Evolutionary conservation across 2,888 invertebrate species (phyloP), one percentile per base, ranked within the genome.

Genomic region (Leptogaster cylindrica): DNA sequence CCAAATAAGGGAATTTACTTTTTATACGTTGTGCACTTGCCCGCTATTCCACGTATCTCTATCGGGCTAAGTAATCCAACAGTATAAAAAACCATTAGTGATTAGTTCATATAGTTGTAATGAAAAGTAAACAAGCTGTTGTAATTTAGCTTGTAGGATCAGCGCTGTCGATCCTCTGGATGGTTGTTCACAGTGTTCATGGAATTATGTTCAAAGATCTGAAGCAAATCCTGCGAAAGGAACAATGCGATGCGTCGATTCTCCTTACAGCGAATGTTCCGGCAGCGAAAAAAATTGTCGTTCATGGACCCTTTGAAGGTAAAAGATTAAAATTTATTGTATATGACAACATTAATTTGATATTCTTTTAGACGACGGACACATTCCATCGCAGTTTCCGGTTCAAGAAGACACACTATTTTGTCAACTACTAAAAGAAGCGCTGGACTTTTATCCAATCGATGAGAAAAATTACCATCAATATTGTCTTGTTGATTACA

Each of bases 131-230:
- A n/a, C n/a, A n/a, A n/a, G n/a, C n/a, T n/a, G n/a, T n/a, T n/a
- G n/a, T n/a, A n/a, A 67, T 69, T 2, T 31, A 81, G 77, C 87
- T 96, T 48, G 95, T 98, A 70, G 95, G 96, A 5, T 92, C 95
- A 14, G 98, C 98, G 0, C 83, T 99, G 2, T 95, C 97, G 0
- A 88, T 99, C 65, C 83, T 98, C 1, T 98, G 98, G 97, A 95
- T 97, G 92, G 96, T 98, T 20, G 97, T 97, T 0, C 98, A 99
- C 74, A 96, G 95, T 78, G 97, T 99, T 0, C 96, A 98, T 76
- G 98, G 98, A 14, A 95, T 99, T 68, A 97, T 97, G 91, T 98
- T 99, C 78, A 99, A 99, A 82, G 99, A 99, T 82, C 83, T 99
- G 18, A 99, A 99, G 77, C 98, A 99, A 82, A 98, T 98, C 72